Evolutionary conservation across 2,113 vertebrate species (phyloP).

Genomic region (Ornithorhynchus anatinus): DNA sequence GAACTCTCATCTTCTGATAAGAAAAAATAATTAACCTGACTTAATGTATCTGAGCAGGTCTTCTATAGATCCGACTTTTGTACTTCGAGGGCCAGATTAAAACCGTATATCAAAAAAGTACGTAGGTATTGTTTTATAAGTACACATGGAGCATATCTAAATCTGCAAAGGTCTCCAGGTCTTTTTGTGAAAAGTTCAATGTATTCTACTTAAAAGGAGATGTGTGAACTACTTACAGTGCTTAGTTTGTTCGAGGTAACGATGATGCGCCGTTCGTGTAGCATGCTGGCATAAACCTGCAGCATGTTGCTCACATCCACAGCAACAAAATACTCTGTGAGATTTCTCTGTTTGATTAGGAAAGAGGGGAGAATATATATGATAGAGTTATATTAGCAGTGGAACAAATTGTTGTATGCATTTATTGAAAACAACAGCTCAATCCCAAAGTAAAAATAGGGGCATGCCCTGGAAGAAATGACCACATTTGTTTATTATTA

Average conservation of each 20-base stretch:
- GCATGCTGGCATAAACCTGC: slow-evolving; percentile 94
- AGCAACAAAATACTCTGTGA: slow-evolving; percentile 98
- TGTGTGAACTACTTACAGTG: slow-evolving; percentile 90
- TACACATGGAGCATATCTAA: slow-evolving; percentile 56
- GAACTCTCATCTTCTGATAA: slow-evolving; percentile 74
- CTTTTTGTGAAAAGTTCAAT: slow-evolving; percentile 62
- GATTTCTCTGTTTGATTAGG: slow-evolving; percentile 85
- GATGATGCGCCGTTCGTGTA: slow-evolving; percentile 92
- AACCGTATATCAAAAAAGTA: slow-evolving; percentile 62
- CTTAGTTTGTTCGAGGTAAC: slow-evolving; percentile 97
- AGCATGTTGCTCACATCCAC: slow-evolving; percentile 98
- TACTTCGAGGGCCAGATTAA: slow-evolving; percentile 71
- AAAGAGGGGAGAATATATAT: slow-evolving; percentile 24
- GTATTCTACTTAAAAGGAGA: slow-evolving; percentile 45
- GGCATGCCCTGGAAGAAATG: too few relatives aligned
- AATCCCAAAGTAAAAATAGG: not conserved
- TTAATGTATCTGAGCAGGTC: slow-evolving; percentile 73
- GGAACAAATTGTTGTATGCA: not conserved
- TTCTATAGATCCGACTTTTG: slow-evolving; percentile 74
- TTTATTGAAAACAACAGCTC: not conserved
- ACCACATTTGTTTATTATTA: too few relatives aligned
- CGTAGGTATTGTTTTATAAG: slow-evolving; percentile 67
- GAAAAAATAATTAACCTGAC: slow-evolving; percentile 80
- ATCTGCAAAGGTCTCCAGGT: slow-evolving; percentile 46
- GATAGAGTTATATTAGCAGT: slow-evolving; percentile 38